Base-by-base conservation (phyloP, 2,113 vertebrate species). In the Eurystomus gularis region DNA sequence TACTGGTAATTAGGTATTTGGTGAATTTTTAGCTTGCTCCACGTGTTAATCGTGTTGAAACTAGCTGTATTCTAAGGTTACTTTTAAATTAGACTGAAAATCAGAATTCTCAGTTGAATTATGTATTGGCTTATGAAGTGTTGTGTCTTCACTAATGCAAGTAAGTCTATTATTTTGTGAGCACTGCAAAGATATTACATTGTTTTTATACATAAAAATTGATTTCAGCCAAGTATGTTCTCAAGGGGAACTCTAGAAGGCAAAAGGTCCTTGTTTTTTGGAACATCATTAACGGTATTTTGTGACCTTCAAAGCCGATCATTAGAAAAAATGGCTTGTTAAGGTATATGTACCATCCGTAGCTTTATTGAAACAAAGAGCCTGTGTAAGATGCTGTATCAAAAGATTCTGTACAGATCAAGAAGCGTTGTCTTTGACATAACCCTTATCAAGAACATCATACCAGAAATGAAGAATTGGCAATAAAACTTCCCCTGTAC, bases 391-490 rank as follows among this genome's bases (percentile, higher is more conserved):
- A 89, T 44, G 25, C 39, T 66, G 7, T 78, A 82, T 94, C 72
- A 94, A 91, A n/a, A 95, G 78, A 69, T 64, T 88, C 73, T 69
- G 60, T 44, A 49, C 31, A 86, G 65, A 93, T 69, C 78, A 96
- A 90, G 49, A 95, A 86, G 48, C 68, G 85, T 79, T 95, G 82
- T 66, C 66, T 91, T 82, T 71, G 54, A 87, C 92, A 93, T 91
- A 92, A 92, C 64, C 61, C 73, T 97, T 95, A 95, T 90, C 86
- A 89, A 82, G 83, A 83, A 60, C 58, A 96, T 94, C 73, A 62
- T 88, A 87, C 78, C 75, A 96, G 83, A 94, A 90, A 73, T 76
- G 48, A 97, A 95, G 70, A 88, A 80, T 40, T 96, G 91, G 86
- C 78, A 96, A 93, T 94, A 94, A 96, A 95, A 49, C 73, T 78